Base-by-base conservation (phyloP, 2,797 vertebrate species). In the Tinamus major region DNA sequence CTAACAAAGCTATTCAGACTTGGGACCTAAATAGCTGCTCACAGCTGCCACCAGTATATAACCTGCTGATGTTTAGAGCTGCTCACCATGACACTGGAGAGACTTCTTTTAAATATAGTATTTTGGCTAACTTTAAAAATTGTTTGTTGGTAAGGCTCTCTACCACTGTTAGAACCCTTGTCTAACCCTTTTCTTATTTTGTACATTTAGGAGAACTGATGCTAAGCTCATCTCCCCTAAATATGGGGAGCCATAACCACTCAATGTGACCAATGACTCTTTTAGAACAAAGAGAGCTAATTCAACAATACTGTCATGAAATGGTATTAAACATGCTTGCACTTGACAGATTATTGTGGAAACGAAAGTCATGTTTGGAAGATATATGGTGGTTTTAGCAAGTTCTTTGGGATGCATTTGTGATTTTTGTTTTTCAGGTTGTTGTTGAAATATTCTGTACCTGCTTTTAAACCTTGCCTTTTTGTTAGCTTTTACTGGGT, bases 21-120 rank as follows among this genome's bases (percentile, higher is more conserved):
- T 63, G 37, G 49, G 44, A 81, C 35, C 74, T 92, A 93, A 95
- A 96, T 94, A 95, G 78, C 72, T 1, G 0, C 79, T 93, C 85
- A 70, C 93, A 96, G 95, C 93, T 96, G 96, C 92, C 89, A 58
- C 67, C 75, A 70, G 70, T 26, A 92, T 93, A 93, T 51, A 80
- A 7, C 13, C 46, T 70, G 56, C n/a, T 74, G 85, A 74, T 92
- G 74, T 39, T 93, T 90, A 86, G 87, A 92, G 64, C 77, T 93
- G 42, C 61, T 94, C 31, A 76, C 55, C 55, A 58, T 89, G 65
- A 79, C 39, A 27, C 27, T 77, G 59, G 26, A 76, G 44, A 63
- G 39, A 39, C 55, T 84, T 91, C 67, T 94, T 94, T 95, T 86
- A 93, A 80, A 44, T 46, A 26, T 1, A 83, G 10, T 63, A 31